These are phyloP conservation scores for Hemicrepidius hirtus DNA, from an alignment of 2,888 invertebrate species.

Conservation along the genomic window DNA sequence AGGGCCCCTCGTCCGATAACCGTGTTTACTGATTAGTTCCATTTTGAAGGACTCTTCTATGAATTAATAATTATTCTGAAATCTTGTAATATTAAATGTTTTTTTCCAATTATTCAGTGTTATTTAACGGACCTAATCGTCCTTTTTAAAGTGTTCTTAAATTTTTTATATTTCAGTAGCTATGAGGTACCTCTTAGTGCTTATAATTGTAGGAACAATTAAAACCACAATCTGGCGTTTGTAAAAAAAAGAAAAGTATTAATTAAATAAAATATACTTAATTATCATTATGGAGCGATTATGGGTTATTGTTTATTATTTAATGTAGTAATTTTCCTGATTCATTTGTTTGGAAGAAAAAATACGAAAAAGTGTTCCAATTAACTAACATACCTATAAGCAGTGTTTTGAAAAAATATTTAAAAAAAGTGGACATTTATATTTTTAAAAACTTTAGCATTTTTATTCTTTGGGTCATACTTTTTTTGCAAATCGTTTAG, in stretches of 20 bases:
- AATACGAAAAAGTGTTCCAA: neutral
- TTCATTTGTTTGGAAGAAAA: constrained; percentile 10
- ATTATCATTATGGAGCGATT: constrained; percentile 8
- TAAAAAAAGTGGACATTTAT: neutral
- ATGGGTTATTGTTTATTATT: constrained; percentile 26
- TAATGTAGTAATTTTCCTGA: constrained; percentile 7
- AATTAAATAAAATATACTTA: constrained; percentile 52
- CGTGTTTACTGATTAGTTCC: constrained; percentile 19
- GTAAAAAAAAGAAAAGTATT: constrained; percentile 50
- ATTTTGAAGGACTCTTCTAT: constrained; percentile 27
- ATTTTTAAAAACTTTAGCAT: no score
- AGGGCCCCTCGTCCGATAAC: constrained; percentile 22
- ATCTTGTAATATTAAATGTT: constrained; percentile 12
- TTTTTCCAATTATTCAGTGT: constrained; percentile 4
- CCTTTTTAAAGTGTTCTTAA: constrained; percentile 13
- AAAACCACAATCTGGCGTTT: constrained; percentile 48
- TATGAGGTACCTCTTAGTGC: constrained; percentile 29
- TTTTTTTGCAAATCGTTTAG: neutral
- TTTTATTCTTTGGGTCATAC: no score
- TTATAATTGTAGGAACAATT: constrained; percentile 20
- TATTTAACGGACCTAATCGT: neutral
- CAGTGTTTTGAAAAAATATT: neutral
- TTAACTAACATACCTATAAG: no score
- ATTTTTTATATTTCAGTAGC: constrained; percentile 24
- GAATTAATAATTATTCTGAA: constrained; percentile 7